phyloP scores from a whole-genome alignment of 92 coral and sea anemone genomes.

The Porites divaricata region DNA sequence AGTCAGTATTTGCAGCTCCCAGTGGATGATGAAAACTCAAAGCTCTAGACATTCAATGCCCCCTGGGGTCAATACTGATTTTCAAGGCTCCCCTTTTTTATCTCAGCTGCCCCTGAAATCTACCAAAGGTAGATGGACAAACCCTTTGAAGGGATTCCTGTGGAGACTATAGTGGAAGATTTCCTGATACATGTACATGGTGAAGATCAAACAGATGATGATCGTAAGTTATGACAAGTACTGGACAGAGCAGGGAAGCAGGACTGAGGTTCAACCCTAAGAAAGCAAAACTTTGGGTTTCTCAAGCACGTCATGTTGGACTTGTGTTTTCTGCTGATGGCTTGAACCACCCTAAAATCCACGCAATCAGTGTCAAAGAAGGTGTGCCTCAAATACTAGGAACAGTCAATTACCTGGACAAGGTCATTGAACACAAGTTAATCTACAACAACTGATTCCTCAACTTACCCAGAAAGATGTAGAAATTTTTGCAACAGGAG shows the following conservation, averaged over 20 bases:
- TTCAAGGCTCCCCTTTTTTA: conserved; percentile 59
- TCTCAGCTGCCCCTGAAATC: conserved; percentile 49
- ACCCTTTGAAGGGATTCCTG: conserved; percentile 58
- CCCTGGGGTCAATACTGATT: too few species aligned
- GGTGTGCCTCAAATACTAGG: conserved; percentile 4
- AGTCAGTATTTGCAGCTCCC: background rate
- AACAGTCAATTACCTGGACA: conserved; percentile 49
- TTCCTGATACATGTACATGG: conserved; percentile 66
- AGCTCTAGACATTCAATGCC: too few species aligned
- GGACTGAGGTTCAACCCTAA: conserved; percentile 24
- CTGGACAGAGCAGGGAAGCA: conserved; percentile 22
- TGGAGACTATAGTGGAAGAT: conserved; percentile 61
- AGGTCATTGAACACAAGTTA: conserved; percentile 60
- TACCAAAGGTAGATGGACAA: conserved; percentile 68
- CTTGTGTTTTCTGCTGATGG: conserved; percentile 41
- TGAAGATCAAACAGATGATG: conserved; percentile 13
- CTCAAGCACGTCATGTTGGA: conserved; percentile 30
- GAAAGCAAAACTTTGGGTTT: background rate
- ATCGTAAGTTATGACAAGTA: conserved; percentile 2
- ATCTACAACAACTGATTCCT: conserved; percentile 26
- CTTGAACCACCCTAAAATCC: conserved; percentile 48
- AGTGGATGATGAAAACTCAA: too few species aligned
- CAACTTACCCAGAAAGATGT: conserved; percentile 35
- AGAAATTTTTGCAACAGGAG: conserved; percentile 22
- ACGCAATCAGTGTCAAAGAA: conserved; percentile 1